Base-by-base conservation (phyloP, 2,888 invertebrate species). In the Drosophila nigritarsus region DNA sequence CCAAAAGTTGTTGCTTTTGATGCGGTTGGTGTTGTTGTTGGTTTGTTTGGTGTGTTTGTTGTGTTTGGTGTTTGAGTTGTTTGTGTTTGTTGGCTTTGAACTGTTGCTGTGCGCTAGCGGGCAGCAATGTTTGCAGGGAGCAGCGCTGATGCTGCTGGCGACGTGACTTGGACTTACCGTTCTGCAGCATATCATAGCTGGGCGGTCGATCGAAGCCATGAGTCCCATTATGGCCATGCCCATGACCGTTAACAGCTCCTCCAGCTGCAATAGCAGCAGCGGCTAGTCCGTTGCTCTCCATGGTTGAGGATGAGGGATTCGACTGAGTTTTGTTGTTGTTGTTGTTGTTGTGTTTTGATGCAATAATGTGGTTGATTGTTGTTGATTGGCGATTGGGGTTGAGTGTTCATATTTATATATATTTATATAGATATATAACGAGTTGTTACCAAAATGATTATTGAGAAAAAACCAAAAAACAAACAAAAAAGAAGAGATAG, bases 151-250 rank as follows among this genome's bases (percentile, higher is more conserved):
- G 90, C 75, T 91, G 91, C 88, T 91, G 92, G 73, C 91, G 90
- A 78, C 90, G 92, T 84, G 92, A 93, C 93, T 93, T 93, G 87
- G 92, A 93, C 93, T 93, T 93, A 93, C 93, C 93, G 80, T 93
- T 93, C 89, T 93, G 93, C 75, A 93, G 92, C 89, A 93, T 92
- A 81, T 93, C 93, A 79, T 93, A 93, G 86, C 93, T 93, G 83
- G 93, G 93, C 61, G 88, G 90, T 29, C 88, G 83, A 56, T 86
- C 85, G 64, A 87, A 73, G 20, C 78, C 75, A 53, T 67, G 67
- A 6, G 45, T 45, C 8, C 51, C 51, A 51, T 45, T 45, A 45
- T 51, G 51, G 15, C 76, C 72, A 53, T 56, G 56, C 27, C 77
- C 81, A 59, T 87, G 83, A 20, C 82, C 74, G 51, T 89, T 89